phyloP scores from a whole-genome alignment of 1,140 invertebrate genomes.

The Drosophila micromelanica region DNA sequence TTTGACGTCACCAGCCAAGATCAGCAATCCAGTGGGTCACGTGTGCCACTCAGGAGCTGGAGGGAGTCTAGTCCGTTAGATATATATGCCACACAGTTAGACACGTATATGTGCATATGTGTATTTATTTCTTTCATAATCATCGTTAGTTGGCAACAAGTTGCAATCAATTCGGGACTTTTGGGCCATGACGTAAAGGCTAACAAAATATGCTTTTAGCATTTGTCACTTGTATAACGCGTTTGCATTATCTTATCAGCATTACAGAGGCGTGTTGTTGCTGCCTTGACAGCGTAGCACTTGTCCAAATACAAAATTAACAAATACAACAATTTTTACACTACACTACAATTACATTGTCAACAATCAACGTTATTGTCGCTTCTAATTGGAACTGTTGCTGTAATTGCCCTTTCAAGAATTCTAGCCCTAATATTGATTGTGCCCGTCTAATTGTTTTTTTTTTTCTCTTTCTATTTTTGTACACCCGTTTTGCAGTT shows the following conservation, averaged over 20 bases:
- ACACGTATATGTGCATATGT: not conserved
- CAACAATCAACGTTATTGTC: slow-evolving; percentile 55
- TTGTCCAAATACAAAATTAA: slow-evolving; percentile 36
- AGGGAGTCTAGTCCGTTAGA: not conserved
- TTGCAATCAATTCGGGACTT: slow-evolving; percentile 31
- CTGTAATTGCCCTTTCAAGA: slow-evolving; percentile 20
- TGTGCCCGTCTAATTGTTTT: slow-evolving; percentile 12
- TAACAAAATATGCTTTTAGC: not conserved
- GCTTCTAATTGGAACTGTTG: slow-evolving; percentile 17
- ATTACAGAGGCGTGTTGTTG: slow-evolving; percentile 41
- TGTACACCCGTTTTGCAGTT: slow-evolving; percentile 54
- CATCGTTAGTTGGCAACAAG: slow-evolving; percentile 58
- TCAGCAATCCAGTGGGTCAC: slow-evolving; percentile 33
- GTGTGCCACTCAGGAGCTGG: slow-evolving; percentile 26
- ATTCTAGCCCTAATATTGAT: not conserved
- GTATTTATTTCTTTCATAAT: slow-evolving; percentile 53
- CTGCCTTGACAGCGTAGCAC: slow-evolving; percentile 3
- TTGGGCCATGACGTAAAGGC: slow-evolving; percentile 61
- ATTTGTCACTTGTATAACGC: slow-evolving; percentile 20
- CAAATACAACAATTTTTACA: not conserved
- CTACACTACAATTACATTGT: slow-evolving; percentile 46
- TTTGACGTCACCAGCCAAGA: slow-evolving; percentile 63
- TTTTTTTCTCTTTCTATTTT: slow-evolving; percentile 1
- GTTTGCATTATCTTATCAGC: slow-evolving; percentile 57
- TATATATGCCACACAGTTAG: not conserved